Conservation (phyloP, 2,888 invertebrate species). For the Fragum whitleyi region DNA sequence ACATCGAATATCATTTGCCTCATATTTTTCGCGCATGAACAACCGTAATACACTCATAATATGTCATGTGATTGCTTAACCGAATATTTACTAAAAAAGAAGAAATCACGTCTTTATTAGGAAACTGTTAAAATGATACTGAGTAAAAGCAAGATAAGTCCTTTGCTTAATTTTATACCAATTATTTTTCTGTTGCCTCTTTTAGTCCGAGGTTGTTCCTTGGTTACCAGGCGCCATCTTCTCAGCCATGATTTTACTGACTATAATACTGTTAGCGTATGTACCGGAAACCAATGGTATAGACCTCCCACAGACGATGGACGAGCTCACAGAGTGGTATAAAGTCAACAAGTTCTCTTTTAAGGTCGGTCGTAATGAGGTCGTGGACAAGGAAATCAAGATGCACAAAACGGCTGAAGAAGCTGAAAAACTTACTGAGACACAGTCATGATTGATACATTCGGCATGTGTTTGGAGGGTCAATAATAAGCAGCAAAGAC, state of each 20-base stretch:
- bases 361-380: slow-evolving; percentile 30
- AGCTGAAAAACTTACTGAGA: neutral
- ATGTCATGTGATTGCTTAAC: no score
- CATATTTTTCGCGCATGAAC: no score
- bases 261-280: slow-evolving; percentile 43
- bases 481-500: neutral
- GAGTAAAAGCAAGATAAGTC: no score
- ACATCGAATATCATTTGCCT: no score
- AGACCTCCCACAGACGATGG: slow-evolving; percentile 62
- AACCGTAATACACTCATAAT: no score
- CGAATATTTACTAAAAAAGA: no score
- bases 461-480: neutral
- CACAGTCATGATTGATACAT: neutral
- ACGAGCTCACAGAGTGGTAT: slow-evolving; percentile 61
- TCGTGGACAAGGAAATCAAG: neutral
- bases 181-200: neutral
- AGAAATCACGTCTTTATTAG: no score
- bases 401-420: neutral
- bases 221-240: slow-evolving; percentile 67
- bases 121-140: no score
- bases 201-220: slow-evolving; percentile 49
- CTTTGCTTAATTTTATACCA: no score
- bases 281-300: slow-evolving; percentile 67
- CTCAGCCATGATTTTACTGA: slow-evolving; percentile 43
- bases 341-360: slow-evolving; percentile 52